Percentiles rank a stretch among this genome's conserved stretches.
These are phyloP conservation scores for Pogoniulus pusillus DNA, from an alignment of 2,797 vertebrate genomes.

Conservation along the genomic window DNA sequence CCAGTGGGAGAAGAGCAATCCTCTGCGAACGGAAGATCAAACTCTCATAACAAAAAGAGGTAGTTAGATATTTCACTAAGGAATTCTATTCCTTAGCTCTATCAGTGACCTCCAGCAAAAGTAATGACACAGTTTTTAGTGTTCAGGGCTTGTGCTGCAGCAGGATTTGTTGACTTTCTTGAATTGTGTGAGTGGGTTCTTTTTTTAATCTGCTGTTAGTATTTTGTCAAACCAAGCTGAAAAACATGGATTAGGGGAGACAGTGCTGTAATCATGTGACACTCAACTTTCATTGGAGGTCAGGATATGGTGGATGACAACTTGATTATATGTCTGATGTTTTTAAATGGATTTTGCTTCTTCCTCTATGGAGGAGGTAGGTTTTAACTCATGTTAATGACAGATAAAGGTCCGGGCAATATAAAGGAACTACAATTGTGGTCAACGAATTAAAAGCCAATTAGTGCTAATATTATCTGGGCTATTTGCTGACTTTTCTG, in stretches of 20 bases:
- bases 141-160: not conserved
- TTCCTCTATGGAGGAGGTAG: not conserved
- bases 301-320: not conserved
- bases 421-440: not conserved
- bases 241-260: not conserved
- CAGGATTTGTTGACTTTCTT: not conserved
- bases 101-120: rapidly evolving
- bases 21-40: slow-evolving; percentile 96
- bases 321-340: not conserved
- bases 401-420: not conserved
- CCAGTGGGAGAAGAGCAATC: slow-evolving; percentile 99
- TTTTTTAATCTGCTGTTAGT: not conserved
- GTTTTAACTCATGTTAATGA: not conserved
- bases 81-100: not conserved
- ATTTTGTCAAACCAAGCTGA: not conserved
- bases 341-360: not conserved
- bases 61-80: slow-evolving; percentile 34
- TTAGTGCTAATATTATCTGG: not conserved
- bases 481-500: not conserved
- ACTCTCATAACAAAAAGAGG: slow-evolving; percentile 99
- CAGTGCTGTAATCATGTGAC: not conserved
- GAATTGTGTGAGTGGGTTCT: not conserved
- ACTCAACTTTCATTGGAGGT: not conserved
- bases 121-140: not conserved
- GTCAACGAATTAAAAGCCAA: not conserved